Conservation (phyloP, 2,113 vertebrate species). For the Coreoperca whiteheadi region DNA sequence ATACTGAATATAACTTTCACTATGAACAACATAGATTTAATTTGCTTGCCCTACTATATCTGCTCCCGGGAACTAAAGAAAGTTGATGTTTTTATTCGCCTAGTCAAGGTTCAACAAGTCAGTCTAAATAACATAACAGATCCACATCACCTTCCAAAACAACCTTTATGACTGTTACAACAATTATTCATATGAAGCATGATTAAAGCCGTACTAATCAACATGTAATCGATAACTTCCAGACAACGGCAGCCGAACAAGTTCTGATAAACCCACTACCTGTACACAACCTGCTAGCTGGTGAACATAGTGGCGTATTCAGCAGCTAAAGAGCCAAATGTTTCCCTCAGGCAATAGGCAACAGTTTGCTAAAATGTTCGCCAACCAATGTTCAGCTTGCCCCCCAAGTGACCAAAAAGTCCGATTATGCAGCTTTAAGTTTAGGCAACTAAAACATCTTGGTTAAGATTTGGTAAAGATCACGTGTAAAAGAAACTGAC, state of each 20-base stretch:
- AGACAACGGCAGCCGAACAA: neutral
- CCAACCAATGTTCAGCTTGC: neutral
- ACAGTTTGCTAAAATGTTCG: neutral
- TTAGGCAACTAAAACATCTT: neutral
- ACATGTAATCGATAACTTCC: neutral
- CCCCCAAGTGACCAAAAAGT: constrained; percentile 9
- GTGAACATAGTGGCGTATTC: neutral
- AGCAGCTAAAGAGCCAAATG: neutral
- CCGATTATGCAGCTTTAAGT: neutral
- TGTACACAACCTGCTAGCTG: neutral
- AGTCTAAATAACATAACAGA: neutral
- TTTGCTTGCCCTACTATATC: neutral
- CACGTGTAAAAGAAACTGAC: neutral
- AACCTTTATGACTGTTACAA: neutral
- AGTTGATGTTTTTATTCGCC: neutral
- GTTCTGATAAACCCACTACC: neutral
- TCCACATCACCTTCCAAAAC: neutral
- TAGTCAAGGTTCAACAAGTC: neutral
- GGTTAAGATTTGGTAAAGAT: neutral
- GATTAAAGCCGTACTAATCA: neutral
- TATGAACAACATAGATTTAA: neutral
- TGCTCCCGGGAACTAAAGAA: neutral
- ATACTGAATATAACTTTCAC: neutral
- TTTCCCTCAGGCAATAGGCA: neutral
- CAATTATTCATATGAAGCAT: neutral